A percentile compares a stretch with the other conserved stretches of the same genome.
phyloP scores from a whole-genome alignment of 2,113 vertebrate species.

The Bufo gargarizans region DNA sequence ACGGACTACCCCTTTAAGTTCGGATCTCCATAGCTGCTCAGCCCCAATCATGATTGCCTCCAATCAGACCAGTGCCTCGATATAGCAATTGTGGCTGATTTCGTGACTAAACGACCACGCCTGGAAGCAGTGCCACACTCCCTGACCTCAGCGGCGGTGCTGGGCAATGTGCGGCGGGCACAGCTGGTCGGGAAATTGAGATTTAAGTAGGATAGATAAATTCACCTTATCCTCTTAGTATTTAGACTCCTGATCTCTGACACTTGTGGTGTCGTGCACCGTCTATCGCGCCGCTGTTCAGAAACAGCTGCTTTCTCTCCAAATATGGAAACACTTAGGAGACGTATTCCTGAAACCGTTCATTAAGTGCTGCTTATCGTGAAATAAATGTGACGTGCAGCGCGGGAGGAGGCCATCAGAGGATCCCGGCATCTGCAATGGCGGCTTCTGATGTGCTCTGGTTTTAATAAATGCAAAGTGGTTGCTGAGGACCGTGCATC shows the following conservation, averaged over 20 bases:
- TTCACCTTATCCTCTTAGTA: constrained; percentile 37
- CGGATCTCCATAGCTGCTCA: not conserved
- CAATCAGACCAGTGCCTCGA: not conserved
- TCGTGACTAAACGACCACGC: too few species aligned
- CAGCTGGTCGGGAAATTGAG: constrained; percentile 20
- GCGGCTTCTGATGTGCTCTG: not conserved
- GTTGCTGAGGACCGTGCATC: not conserved
- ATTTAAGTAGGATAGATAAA: constrained; percentile 28
- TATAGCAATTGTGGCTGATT: not conserved
- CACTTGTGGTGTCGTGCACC: not conserved
- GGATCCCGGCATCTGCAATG: not conserved
- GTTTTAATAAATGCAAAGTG: not conserved
- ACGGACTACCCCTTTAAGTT: not conserved
- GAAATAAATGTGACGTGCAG: not conserved
- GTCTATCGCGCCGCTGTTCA: not conserved
- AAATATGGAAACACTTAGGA: constrained; percentile 38
- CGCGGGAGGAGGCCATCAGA: not conserved
- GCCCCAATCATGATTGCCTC: not conserved
- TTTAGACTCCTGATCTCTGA: constrained; percentile 5
- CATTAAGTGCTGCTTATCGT: constrained; percentile 15
- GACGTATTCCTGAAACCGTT: not conserved
- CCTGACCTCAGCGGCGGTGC: not conserved
- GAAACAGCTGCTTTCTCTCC: constrained; percentile 7
- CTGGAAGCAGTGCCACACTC: not conserved
- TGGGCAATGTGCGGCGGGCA: not conserved